Base-by-base conservation (phyloP, 2,888 invertebrate genomes). In the Chrysolina oricalcia region DNA sequence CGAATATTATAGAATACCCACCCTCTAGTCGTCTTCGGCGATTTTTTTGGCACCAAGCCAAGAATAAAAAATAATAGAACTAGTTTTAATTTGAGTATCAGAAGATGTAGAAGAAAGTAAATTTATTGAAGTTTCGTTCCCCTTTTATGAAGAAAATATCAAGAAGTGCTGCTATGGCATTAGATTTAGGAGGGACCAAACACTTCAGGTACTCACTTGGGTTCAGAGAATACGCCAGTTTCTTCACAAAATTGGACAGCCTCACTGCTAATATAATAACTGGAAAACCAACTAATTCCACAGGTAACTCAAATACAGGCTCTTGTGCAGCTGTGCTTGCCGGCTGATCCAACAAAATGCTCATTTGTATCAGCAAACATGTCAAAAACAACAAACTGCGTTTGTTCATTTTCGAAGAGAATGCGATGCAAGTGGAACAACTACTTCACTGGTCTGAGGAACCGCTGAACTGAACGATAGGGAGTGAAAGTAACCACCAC, bases 251-350 rank as follows among this genome's bases (percentile, higher is more conserved):
- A 89, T 95, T 96, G 0, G 95, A 93, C 70, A 96, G 88, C 81
- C 94, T 91, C 13, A 96, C 96, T 40, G 94, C 94, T 9, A 94
- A 88, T 68, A 96, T 93, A 81, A 96, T 96, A 76, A 95, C 92
- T 0, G 96, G 96, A 85, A 96, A 96, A 35, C 96, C 96, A 50
- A 96, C 91, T 72, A 96, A 89, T 85, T 96, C 95, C n/a, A 96
- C 95, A 13, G 96, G 96, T 72, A 96, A 87, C 84, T 96, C 94
- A 85, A 95, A 94, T 0, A 91, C 84, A 15, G 92, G 91, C 76
- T 87, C 84, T 79, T 87, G 87, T 2, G 87, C 86, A 6, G 79
- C 78, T 0, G 80, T 78, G 15, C 59, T 70, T 8, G 68, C 72
- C 8, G 81, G 75, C 50, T 79, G 75, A 48, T 83, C 79, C 27